Evolutionary conservation across 1,140 invertebrate species (phyloP).

Genomic region (Pemphigus obesinymphae): DNA sequence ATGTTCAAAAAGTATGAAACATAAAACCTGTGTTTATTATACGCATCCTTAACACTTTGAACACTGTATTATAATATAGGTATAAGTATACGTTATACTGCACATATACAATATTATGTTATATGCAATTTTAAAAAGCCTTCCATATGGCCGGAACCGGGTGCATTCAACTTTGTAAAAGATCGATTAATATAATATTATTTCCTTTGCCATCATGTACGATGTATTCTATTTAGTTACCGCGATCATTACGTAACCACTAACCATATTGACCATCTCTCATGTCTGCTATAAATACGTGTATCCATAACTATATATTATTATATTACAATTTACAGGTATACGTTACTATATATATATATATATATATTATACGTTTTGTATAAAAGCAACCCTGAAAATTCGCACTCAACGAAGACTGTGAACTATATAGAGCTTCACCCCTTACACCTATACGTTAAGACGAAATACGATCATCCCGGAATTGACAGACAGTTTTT

Average conservation of each 20-base stretch:
- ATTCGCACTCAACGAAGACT: not conserved
- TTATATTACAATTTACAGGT: no score
- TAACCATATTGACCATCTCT: not conserved
- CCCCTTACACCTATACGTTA: no score
- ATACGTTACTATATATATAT: no score
- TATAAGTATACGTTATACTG: not conserved
- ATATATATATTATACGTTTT: no score
- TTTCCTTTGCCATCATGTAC: not conserved
- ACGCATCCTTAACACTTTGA: no score
- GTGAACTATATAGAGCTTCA: conserved; percentile 25
- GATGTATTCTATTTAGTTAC: no score
- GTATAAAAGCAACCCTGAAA: conserved; percentile 22
- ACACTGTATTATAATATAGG: not conserved
- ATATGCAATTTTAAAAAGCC: not conserved
- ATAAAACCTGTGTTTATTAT: not conserved
- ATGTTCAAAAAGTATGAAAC: not conserved
- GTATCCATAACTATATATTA: not conserved
- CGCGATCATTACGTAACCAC: not conserved
- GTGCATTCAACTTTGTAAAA: not conserved
- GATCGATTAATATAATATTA: conserved; percentile 20
- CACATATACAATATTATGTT: not conserved
- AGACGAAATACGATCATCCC: conserved; percentile 8
- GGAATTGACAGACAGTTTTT: not conserved
- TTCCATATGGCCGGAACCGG: not conserved
- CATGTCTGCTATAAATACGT: not conserved